Percentiles rank a stretch among this genome's conserved stretches.
Evolutionary conservation across 1,140 invertebrate species (phyloP).

Genomic region (Drosophila truncata): DNA sequence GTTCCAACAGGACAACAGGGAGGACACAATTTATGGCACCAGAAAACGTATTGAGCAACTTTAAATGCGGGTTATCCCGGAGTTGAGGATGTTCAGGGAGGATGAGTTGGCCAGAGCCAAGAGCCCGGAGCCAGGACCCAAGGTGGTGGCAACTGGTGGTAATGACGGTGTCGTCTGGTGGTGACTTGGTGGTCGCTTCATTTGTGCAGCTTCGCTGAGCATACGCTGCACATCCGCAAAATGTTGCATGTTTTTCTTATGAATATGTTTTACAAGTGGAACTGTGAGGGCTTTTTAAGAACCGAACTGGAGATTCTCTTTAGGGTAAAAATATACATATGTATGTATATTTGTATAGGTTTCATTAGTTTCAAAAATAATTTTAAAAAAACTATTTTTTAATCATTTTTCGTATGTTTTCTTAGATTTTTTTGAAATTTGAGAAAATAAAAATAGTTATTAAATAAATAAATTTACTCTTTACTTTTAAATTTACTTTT

Average conservation of each 20-base stretch:
- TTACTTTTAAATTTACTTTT: no score
- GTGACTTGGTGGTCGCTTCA: slow-evolving; percentile 82
- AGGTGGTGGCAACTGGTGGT: slow-evolving; percentile 67
- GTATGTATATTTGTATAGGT: not conserved
- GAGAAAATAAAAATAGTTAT: no score
- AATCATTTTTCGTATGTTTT: no score
- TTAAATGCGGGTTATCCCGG: slow-evolving; percentile 77
- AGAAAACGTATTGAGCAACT: slow-evolving; percentile 84
- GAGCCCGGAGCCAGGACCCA: slow-evolving; percentile 4
- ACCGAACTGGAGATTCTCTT: not conserved
- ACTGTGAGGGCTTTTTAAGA: slow-evolving; percentile 8
- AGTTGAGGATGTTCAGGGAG: slow-evolving; percentile 4
- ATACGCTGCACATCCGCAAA: slow-evolving; percentile 80
- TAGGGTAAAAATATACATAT: not conserved
- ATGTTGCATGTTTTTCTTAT: slow-evolving; percentile 57
- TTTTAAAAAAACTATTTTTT: no score
- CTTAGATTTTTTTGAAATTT: no score
- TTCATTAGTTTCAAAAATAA: no score
- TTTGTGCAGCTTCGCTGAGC: slow-evolving; percentile 82
- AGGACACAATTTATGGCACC: slow-evolving; percentile 80
- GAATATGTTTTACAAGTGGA: slow-evolving; percentile 63
- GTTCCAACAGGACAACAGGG: slow-evolving; percentile 41
- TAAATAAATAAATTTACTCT: no score
- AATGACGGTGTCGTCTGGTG: slow-evolving; percentile 71
- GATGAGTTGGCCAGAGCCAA: slow-evolving; percentile 4